phyloP scores from a whole-genome alignment of 2,113 vertebrate species.

The Furnarius figulus region DNA sequence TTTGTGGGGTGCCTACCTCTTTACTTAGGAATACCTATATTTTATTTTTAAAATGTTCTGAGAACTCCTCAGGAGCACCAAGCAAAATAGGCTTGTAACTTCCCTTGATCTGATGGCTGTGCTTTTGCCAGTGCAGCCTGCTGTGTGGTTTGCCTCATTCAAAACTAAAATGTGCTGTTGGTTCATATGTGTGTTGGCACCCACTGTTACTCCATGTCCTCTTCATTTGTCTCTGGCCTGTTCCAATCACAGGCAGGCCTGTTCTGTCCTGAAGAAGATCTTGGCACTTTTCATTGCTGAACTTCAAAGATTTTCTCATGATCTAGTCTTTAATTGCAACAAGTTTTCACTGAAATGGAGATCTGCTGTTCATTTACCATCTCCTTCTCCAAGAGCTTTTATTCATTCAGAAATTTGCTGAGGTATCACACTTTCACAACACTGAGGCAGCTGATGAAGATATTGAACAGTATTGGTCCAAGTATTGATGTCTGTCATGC shows the following conservation, averaged over 20 bases:
- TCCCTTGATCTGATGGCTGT: neutral
- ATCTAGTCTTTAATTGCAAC: neutral
- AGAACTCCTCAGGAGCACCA: neutral
- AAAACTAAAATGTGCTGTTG: neutral
- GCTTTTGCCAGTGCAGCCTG: rapidly evolving
- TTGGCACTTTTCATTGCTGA: neutral
- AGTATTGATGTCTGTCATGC: constrained; percentile 14
- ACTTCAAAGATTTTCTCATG: neutral
- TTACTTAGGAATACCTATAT: neutral
- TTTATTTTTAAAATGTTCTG: neutral
- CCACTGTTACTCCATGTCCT: neutral
- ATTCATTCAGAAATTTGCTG: neutral
- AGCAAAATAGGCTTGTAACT: neutral
- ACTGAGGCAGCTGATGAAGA: neutral
- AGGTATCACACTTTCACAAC: neutral
- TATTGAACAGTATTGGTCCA: constrained; percentile 10
- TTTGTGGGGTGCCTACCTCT: neutral
- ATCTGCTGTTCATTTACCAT: neutral
- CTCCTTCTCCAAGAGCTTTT: neutral
- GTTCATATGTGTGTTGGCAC: rapidly evolving
- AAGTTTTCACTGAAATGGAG: neutral
- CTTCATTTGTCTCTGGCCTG: neutral
- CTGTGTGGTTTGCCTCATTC: neutral
- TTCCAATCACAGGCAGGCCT: neutral
- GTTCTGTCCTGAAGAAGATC: neutral